A percentile compares a stretch with the other conserved stretches of the same genome.
phyloP scores from a whole-genome alignment of 2,888 invertebrate genomes.

The Nomada goodeniana region DNA sequence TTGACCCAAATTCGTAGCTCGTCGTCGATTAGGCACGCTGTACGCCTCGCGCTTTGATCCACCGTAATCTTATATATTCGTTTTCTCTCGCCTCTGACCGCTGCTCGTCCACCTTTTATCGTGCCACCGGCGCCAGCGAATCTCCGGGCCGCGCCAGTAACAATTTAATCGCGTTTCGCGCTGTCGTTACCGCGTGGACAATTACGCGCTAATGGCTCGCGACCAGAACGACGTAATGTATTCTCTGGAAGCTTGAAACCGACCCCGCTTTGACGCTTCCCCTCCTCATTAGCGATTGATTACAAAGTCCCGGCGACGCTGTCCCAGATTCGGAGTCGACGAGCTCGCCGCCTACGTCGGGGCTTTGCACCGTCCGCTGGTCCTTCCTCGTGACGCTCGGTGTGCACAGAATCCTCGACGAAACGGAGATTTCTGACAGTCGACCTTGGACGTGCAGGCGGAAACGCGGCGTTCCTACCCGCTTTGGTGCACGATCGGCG shows the following conservation, averaged over 20 bases:
- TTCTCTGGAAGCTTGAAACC: slow-evolving; percentile 51
- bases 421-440: too few species aligned
- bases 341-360: not conserved
- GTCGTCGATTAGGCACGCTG: slow-evolving; percentile 1
- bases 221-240: slow-evolving; percentile 53
- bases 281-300: slow-evolving; percentile 58
- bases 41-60: slow-evolving; percentile 5
- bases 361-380: too few species aligned
- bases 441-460: not conserved
- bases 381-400: too few species aligned
- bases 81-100: too few species aligned
- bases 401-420: too few species aligned
- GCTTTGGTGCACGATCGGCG: too few species aligned
- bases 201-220: slow-evolving; percentile 56
- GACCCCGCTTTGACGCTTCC: slow-evolving; percentile 48
- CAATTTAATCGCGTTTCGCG: slow-evolving; percentile 41
- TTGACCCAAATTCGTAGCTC: slow-evolving; percentile 31
- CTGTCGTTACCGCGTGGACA: slow-evolving; percentile 49
- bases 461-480: too few species aligned
- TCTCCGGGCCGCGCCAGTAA: slow-evolving; percentile 26
- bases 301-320: slow-evolving; percentile 15
- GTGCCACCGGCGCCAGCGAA: not conserved
- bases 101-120: not conserved
- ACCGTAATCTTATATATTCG: not conserved
- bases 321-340: slow-evolving; percentile 29